A percentile compares a stretch with the other conserved stretches of the same genome.
phyloP scores from a whole-genome alignment of 1,140 invertebrate species.

The Trichonephila inaurata region DNA sequence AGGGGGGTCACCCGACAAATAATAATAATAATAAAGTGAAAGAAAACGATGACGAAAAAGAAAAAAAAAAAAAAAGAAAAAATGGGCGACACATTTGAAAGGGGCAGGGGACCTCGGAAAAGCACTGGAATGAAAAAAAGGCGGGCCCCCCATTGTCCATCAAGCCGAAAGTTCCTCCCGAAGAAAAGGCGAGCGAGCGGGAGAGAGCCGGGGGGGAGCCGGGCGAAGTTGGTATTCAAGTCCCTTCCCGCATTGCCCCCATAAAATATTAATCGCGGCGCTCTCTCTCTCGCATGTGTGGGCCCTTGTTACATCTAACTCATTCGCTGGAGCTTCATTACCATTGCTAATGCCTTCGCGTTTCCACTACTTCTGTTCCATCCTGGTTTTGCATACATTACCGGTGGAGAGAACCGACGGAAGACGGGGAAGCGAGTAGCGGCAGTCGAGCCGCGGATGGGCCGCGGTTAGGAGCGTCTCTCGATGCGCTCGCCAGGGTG shows the following conservation, averaged over 20 bases:
- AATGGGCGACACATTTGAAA: constrained; percentile 65
- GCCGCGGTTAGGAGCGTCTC: constrained; percentile 43
- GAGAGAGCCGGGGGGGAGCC: neutral
- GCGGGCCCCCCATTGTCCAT: constrained; percentile 69
- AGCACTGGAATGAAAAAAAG: constrained; percentile 68
- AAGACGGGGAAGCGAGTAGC: neutral
- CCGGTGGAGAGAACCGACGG: constrained; percentile 49
- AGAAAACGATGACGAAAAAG: neutral
- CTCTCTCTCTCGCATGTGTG: neutral
- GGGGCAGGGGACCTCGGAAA: constrained; percentile 14
- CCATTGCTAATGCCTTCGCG: constrained; percentile 74
- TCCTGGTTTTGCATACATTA: constrained; percentile 75
- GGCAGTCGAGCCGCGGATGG: constrained; percentile 60
- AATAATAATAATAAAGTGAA: neutral
- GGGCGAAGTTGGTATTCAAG: constrained; percentile 65
- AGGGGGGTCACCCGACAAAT: neutral
- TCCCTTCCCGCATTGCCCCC: constrained; percentile 63
- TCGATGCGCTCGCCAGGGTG: neutral
- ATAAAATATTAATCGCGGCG: constrained; percentile 76
- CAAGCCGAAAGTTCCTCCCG: constrained; percentile 51
- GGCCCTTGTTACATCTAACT: constrained; percentile 74
- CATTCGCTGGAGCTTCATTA: constrained; percentile 75
- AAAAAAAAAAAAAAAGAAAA: constrained; percentile 57
- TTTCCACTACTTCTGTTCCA: constrained; percentile 62
- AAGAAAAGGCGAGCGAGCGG: constrained; percentile 33